These are phyloP conservation scores for Pseudachorutes palmiensis DNA, from an alignment of 1,140 invertebrate species.

Conservation along the genomic window DNA sequence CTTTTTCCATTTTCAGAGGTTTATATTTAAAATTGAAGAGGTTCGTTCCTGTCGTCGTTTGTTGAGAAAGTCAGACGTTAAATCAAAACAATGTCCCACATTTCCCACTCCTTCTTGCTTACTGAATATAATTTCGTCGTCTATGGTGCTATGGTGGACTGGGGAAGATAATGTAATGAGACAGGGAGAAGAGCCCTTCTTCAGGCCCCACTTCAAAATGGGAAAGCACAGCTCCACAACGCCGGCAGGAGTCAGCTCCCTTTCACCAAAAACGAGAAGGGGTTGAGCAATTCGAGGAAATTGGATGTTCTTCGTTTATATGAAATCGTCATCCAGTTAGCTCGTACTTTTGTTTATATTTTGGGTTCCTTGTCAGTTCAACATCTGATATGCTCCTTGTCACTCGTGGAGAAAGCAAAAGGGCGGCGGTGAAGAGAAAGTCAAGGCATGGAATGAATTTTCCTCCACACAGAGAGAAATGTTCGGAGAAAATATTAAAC, in stretches of 20 bases:
- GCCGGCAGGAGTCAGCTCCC: neutral
- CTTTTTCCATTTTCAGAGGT: too few species aligned
- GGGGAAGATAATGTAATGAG: neutral
- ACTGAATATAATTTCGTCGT: neutral
- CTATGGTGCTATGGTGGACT: neutral
- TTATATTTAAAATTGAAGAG: neutral
- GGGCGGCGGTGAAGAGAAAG: neutral
- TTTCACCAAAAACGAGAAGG: neutral
- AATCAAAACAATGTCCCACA: constrained; percentile 21
- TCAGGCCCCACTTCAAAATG: too few species aligned
- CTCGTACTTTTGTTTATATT: constrained; percentile 16
- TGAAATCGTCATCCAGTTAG: neutral
- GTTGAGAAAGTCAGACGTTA: neutral
- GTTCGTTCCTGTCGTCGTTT: neutral
- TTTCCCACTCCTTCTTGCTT: constrained; percentile 15
- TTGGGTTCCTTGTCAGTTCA: neutral
- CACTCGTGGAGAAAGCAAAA: neutral
- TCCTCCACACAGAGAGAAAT: too few species aligned
- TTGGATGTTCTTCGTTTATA: constrained; percentile 27
- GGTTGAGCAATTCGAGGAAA: constrained; percentile 25
- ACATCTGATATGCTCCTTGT: neutral
- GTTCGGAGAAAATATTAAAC: too few species aligned
- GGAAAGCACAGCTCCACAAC: neutral
- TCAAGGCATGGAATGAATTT: too few species aligned
- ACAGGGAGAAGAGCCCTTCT: neutral